Evolutionary conservation across 1,140 invertebrate genomes (phyloP), one percentile per base, ranked within the genome.

Genomic region (Drosophila bifasciata): DNA sequence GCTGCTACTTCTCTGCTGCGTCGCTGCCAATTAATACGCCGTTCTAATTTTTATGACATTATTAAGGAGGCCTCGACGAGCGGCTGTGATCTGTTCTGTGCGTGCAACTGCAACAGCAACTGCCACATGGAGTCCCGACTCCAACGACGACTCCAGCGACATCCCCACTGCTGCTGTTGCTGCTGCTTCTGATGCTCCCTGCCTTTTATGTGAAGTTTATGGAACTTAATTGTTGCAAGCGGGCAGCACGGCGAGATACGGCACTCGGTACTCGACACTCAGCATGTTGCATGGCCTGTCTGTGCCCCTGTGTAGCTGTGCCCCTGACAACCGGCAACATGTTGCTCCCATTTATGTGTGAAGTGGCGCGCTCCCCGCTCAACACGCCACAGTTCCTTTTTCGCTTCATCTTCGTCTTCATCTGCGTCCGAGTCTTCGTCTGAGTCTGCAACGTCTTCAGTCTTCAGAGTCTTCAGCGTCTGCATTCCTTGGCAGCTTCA

Each of bases 11-110:
- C 71, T 64, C 46, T 52, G 70, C 48, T 17, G 50, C 46, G 11
- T 59, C 53, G 51, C 43, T 76, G 80, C 83, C 83, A 86, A 86
- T 86, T 86, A 86, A 86, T 86, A 88, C 83, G 83, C 83, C 83
- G 79, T 89, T 88, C 83, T 88, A 88, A 88, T 88, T 88, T 88
- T 88, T 88, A 88, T 88, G 83, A 88, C 83, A 88, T 88, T 88
- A 88, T 88, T 88, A 89, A 88, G 83, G 70, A 88, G 83, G 81
- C 76, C 72, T 71, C 76, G 69, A 28, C 16, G 49, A 15, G 16
- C 32, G 23, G 17, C 28, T 16, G 8, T 51, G 25, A 51, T 51
- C 49, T 75, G 64, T 75, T 75, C 40, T 59, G 45, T 59, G n/a
- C 19, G 15, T 25, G 21, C 19, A 48, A 49, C 44, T 59, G 39